Evolutionary conservation across 1,140 invertebrate genomes (phyloP).

Genomic region (Drosophila busckii): DNA sequence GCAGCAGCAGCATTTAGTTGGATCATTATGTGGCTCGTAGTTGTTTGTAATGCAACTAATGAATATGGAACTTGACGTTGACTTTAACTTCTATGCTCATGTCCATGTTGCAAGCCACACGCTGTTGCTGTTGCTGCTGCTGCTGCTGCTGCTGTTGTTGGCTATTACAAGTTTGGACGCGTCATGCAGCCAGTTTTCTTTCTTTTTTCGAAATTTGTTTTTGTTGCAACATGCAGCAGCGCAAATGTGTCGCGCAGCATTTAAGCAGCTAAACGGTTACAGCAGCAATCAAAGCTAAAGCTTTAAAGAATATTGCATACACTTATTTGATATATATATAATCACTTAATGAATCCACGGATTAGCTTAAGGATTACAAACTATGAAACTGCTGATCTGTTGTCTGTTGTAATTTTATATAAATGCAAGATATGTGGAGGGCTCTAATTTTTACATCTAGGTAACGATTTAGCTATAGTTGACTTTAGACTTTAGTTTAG

Average conservation of each 20-base stretch:
- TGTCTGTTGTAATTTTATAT: too few relatives aligned
- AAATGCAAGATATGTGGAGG: too few relatives aligned
- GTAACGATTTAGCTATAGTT: too few relatives aligned
- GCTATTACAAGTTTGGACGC: conserved; percentile 70
- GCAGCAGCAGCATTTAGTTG: conserved; percentile 6
- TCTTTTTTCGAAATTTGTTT: too few relatives aligned
- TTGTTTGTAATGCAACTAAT: conserved; percentile 58
- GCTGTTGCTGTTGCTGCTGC: conserved; percentile 18
- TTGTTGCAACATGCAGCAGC: conserved; percentile 70
- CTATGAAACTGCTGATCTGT: too few relatives aligned
- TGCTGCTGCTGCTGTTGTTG: conserved; percentile 5
- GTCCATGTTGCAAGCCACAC: conserved; percentile 60
- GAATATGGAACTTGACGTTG: conserved; percentile 73
- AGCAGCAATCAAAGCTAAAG: conserved; percentile 11
- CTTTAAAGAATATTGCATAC: too few relatives aligned
- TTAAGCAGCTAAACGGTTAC: conserved; percentile 13
- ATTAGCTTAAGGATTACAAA: too few relatives aligned
- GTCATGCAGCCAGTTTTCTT: conserved; percentile 72
- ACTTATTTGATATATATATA: too few relatives aligned
- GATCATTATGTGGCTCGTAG: conserved; percentile 14
- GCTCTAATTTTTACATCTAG: too few relatives aligned
- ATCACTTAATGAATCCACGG: too few relatives aligned
- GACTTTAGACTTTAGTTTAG: too few relatives aligned
- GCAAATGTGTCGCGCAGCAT: conserved; percentile 47
- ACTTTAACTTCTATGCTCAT: conserved; percentile 37